Percentiles rank a stretch among this genome's conserved stretches.
These are phyloP conservation scores for Cyrtonyx montezumae DNA, from an alignment of 2,113 vertebrate genomes.

Conservation along the genomic window DNA sequence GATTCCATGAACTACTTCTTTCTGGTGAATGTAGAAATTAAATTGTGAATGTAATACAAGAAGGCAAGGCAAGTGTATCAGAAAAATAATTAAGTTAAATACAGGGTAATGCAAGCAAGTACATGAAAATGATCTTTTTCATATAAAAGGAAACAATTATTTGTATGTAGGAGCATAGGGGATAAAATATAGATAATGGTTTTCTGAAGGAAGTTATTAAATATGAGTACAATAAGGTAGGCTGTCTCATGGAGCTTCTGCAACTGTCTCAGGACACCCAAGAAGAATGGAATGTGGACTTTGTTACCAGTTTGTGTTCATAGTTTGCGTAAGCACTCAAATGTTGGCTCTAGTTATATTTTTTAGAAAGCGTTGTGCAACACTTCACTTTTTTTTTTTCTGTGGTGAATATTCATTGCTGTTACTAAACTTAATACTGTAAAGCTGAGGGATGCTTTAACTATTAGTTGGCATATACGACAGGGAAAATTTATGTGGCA, in stretches of 20 bases:
- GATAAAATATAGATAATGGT: not conserved
- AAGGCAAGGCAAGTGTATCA: not conserved
- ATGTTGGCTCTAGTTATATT: not conserved
- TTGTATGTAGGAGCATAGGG: not conserved
- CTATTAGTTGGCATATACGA: not conserved
- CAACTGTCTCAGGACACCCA: not conserved
- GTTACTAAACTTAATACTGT: not conserved
- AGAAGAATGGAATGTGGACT: not conserved
- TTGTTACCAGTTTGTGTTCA: not conserved
- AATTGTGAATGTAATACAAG: not conserved
- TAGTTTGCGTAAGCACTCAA: not conserved
- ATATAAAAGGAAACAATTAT: not conserved
- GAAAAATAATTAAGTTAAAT: not conserved
- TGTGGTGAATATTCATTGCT: not conserved
- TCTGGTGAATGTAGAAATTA: not conserved
- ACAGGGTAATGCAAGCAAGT: not conserved
- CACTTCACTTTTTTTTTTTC: not conserved
- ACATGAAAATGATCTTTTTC: not conserved
- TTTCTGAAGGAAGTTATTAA: not conserved
- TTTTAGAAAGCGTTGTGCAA: not conserved
- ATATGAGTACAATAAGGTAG: not conserved
- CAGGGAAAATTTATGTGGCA: not conserved
- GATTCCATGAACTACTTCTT: not conserved
- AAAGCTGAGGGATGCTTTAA: not conserved
- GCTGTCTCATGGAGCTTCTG: not conserved